Percentiles rank a stretch among this genome's conserved stretches.
phyloP scores from a whole-genome alignment of 2,888 invertebrate genomes.

The Dolichomitus sp. region DNA sequence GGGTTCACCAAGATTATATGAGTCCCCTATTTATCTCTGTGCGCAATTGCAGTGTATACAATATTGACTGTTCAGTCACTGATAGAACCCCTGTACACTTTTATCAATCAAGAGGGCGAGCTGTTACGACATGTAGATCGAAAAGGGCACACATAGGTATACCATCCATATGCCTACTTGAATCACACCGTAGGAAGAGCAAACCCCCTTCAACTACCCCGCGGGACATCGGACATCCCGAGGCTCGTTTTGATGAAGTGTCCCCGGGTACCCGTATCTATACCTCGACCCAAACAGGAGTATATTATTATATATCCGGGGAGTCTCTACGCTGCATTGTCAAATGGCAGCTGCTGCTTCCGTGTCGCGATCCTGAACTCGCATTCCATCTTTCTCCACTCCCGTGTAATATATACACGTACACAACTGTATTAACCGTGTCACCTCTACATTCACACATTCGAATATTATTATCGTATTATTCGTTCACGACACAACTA shows the following conservation, averaged over 20 bases:
- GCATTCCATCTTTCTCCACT: constrained; percentile 45
- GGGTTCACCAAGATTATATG: too few relatives aligned
- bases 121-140: neutral
- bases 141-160: constrained; percentile 2
- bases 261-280: constrained; percentile 67
- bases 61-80: neutral
- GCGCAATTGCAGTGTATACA: neutral
- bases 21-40: too few relatives aligned
- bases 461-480: constrained; percentile 41
- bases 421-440: constrained; percentile 81
- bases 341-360: constrained; percentile 75
- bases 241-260: constrained; percentile 81
- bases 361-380: constrained; percentile 36
- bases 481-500: constrained; percentile 6
- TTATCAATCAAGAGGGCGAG: neutral
- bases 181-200: neutral
- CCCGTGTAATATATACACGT: constrained; percentile 45
- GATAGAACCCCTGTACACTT: neutral
- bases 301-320: constrained; percentile 83
- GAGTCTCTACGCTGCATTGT: constrained; percentile 77
- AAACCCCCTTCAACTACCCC: constrained; percentile 44
- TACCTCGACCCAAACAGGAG: constrained; percentile 72
- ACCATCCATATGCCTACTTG: neutral
- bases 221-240: constrained; percentile 39
- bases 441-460: constrained; percentile 46